These are phyloP conservation scores for Petromus typicus DNA, from an alignment of 2,113 vertebrate species.

Conservation along the genomic window DNA sequence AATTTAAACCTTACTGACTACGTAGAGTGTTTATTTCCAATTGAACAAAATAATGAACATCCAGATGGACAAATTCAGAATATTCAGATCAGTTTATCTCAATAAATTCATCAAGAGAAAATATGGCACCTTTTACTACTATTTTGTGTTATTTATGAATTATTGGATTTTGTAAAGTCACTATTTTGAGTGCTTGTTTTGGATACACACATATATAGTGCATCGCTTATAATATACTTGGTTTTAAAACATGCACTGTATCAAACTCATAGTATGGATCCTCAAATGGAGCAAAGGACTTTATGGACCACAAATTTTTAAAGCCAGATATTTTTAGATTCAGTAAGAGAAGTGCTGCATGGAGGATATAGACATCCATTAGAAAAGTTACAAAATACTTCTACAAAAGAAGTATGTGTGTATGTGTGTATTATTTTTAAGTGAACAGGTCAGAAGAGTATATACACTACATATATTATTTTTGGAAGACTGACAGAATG, in stretches of 20 bases:
- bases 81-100: constrained; percentile 35
- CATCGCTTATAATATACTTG: constrained; percentile 49
- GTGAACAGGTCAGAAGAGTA: constrained; percentile 5
- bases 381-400: too few species aligned
- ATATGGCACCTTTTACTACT: neutral
- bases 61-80: constrained; percentile 11
- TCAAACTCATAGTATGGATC: neutral
- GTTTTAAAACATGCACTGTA: constrained; percentile 18
- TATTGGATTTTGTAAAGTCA: constrained; percentile 18
- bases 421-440: too few species aligned
- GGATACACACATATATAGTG: neutral
- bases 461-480: neutral
- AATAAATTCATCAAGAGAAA: constrained; percentile 1
- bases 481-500: neutral
- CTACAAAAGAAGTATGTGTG: too few species aligned
- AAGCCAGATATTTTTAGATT: constrained; percentile 1
- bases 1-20: constrained; percentile 61
- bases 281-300: constrained; percentile 18
- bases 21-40: neutral
- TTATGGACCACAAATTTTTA: constrained; percentile 30
- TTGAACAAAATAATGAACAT: constrained; percentile 12
- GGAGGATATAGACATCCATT: neutral
- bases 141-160: constrained; percentile 52
- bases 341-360: neutral
- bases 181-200: constrained; percentile 18